phyloP scores from a whole-genome alignment of 2,888 invertebrate genomes.

The Drosophila setosimentum region DNA sequence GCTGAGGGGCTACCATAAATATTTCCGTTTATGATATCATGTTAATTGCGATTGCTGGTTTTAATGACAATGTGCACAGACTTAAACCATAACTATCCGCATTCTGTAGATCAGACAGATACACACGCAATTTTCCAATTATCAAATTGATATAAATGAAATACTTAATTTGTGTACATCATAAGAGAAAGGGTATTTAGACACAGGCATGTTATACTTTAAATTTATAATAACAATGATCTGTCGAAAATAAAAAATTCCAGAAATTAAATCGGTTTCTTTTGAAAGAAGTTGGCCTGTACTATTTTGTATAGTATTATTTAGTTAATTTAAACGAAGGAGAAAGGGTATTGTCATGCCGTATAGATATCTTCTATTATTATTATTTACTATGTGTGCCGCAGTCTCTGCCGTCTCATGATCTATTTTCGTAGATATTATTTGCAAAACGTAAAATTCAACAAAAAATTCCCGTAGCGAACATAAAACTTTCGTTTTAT shows the following conservation, averaged over 20 bases:
- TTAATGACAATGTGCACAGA: not conserved
- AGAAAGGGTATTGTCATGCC: conserved; percentile 24
- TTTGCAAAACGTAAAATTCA: conserved; percentile 56
- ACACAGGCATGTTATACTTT: not conserved
- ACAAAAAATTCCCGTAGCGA: conserved; percentile 37
- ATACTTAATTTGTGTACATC: not conserved
- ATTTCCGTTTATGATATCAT: not conserved
- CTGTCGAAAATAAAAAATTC: not conserved
- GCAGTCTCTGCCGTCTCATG: conserved; percentile 65
- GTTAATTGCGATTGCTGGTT: not conserved
- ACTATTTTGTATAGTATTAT: not conserved
- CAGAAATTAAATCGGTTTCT: not conserved
- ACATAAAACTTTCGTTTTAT: conserved; percentile 67
- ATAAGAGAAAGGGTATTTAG: not conserved
- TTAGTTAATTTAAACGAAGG: not conserved
- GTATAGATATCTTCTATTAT: not conserved
- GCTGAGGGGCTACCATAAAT: not conserved
- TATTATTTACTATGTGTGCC: conserved; percentile 57
- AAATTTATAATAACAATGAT: not conserved
- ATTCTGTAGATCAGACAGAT: not conserved
- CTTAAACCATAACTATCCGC: not conserved
- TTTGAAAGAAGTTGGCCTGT: not conserved
- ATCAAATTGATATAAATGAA: not conserved
- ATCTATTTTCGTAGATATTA: conserved; percentile 76
- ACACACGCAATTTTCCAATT: not conserved